These are phyloP conservation scores for Varanus salvator DNA, from an alignment of 2,113 vertebrate species.

Conservation along the genomic window DNA sequence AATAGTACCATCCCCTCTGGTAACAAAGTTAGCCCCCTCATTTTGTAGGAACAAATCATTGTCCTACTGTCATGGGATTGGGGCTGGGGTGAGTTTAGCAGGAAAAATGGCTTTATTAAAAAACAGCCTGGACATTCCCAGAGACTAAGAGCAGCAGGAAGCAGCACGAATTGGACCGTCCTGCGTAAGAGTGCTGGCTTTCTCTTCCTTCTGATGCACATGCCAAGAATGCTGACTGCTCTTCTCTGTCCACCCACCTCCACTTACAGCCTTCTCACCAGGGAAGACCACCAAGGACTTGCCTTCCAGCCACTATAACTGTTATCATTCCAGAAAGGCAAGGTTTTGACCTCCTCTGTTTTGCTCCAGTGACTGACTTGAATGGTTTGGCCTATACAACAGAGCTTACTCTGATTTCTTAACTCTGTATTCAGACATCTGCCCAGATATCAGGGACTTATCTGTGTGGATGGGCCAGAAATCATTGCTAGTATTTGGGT, in stretches of 20 bases:
- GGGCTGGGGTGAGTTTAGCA: neutral
- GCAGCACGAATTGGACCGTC: neutral
- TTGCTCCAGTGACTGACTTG: neutral
- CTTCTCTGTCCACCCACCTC: constrained; percentile 4
- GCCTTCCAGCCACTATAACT: neutral
- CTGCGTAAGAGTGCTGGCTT: neutral
- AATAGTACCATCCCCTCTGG: neutral
- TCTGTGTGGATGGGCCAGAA: neutral
- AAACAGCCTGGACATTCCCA: neutral
- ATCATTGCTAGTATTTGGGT: neutral
- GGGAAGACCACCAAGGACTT: neutral
- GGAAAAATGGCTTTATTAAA: constrained; percentile 3
- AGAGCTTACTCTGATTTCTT: neutral
- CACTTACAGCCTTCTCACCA: neutral
- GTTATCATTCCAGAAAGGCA: constrained; percentile 5
- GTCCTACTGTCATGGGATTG: neutral
- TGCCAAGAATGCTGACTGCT: neutral
- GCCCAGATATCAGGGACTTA: neutral
- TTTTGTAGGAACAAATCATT: neutral
- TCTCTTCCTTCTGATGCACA: neutral
- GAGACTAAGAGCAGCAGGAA: neutral
- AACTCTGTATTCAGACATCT: neutral
- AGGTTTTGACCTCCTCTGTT: neutral
- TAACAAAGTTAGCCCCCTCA: neutral
- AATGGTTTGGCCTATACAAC: neutral